These are phyloP conservation scores for Knipowitschia caucasica DNA, from an alignment of 2,797 vertebrate species.

Conservation along the genomic window DNA sequence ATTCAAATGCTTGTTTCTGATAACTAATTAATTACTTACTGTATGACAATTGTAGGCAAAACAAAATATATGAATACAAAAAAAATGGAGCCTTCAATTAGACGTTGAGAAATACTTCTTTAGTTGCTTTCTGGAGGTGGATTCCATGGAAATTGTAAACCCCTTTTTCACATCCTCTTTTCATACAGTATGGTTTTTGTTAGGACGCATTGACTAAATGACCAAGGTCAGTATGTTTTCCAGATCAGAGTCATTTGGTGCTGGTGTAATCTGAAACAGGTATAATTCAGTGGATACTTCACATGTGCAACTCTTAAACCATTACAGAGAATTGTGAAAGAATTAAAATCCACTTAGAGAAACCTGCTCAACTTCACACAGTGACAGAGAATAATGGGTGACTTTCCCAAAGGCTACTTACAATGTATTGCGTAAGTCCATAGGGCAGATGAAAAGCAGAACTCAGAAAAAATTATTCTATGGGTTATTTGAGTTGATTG, in stretches of 20 bases:
- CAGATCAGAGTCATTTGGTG: not conserved
- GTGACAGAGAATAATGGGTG: slow-evolving; percentile 4
- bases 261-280: not conserved
- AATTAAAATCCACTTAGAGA: slow-evolving; percentile 14
- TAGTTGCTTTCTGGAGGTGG: no score
- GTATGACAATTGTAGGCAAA: no score
- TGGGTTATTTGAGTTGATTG: not conserved
- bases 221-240: not conserved
- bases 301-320: slow-evolving; percentile 6
- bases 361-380: slow-evolving; percentile 6
- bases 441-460: not conserved
- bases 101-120: no score
- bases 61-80: no score
- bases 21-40: no score
- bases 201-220: not conserved
- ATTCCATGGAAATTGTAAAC: no score
- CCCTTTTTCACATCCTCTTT: no score
- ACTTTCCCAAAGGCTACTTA: not conserved
- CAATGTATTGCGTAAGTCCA: not conserved
- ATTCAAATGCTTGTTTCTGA: no score
- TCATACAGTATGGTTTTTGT: no score
- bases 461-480: not conserved
- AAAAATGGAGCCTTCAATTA: no score
- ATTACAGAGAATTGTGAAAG: slow-evolving; percentile 5
- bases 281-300: slow-evolving; percentile 4